Evolutionary conservation across 1,140 invertebrate genomes (phyloP), one percentile per base, ranked within the genome.

Genomic region (Nilaparvata lugens): DNA sequence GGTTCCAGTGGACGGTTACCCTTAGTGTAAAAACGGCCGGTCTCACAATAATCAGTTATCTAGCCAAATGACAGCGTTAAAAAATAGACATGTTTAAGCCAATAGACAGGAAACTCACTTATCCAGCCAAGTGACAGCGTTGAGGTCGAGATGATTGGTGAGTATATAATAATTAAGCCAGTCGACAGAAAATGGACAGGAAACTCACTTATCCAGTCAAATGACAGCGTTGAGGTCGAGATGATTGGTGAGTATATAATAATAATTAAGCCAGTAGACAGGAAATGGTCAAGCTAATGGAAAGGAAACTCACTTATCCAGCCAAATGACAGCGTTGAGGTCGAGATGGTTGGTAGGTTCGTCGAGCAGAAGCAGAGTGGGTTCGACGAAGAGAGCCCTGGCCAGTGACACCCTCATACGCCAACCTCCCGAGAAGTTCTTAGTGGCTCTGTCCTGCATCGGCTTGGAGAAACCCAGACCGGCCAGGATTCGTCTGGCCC

Each of bases 81-180:
- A n/a, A n/a, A n/a, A n/a, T n/a, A n/a, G n/a, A n/a, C n/a, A n/a
- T n/a, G n/a, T n/a, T n/a, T n/a, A n/a, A n/a, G n/a, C n/a, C n/a
- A n/a, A n/a, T n/a, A n/a, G n/a, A n/a, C n/a, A 35, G 3, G 13
- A 43, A 42, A 80, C 83, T 80, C 77, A 91, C 85, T 98, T 97
- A 71, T 99, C 96, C 11, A 99, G 78, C 97, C 97, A 99, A 79
- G 98, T 98, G 53, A 98, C 96, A 65, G 96, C 96, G 74, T 98
- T 97, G 18, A 98, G 78, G 83, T 98, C 95, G 66, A 93, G 83
- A 72, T 93, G 90, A 78, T 93, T 93, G 0, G 89, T 92, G 65
- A 97, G 97, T 83, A n/a, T n/a, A n/a, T n/a, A n/a, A n/a, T n/a
- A n/a, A n/a, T n/a, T n/a, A n/a, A n/a, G n/a, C n/a, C n/a, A n/a